These are phyloP conservation scores for Axis porcinus DNA, from an alignment of 2,113 vertebrate species.

Conservation along the genomic window DNA sequence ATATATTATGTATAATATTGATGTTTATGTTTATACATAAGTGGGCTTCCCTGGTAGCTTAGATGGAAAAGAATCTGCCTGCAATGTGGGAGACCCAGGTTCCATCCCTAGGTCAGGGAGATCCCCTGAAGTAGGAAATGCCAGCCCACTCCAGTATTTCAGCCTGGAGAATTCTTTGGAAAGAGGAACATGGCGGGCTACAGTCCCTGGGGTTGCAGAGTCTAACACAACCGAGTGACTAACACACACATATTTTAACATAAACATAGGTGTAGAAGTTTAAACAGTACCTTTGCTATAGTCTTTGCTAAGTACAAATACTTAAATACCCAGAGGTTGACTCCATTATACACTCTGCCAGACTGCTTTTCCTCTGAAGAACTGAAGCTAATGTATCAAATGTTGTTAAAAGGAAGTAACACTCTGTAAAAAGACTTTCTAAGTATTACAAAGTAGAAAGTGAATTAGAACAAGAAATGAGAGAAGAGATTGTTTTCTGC, in stretches of 20 bases:
- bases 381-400: neutral
- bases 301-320: neutral
- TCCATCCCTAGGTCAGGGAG: neutral
- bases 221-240: rapidly evolving
- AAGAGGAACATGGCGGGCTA: neutral
- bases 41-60: rapidly evolving
- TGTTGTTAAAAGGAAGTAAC: neutral
- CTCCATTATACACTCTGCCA: neutral
- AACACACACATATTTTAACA: neutral
- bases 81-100: neutral
- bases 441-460: neutral
- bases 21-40: neutral
- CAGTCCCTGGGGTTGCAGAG: neutral
- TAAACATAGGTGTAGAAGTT: neutral
- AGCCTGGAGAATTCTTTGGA: neutral
- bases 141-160: neutral
- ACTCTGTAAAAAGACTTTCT: neutral
- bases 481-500: neutral
- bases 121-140: neutral
- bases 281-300: neutral
- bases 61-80: neutral
- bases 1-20: neutral
- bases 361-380: neutral
- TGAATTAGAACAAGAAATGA: neutral
- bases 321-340: neutral